These are phyloP conservation scores for Cabera pusaria DNA, from an alignment of 2,888 invertebrate species.

Conservation along the genomic window DNA sequence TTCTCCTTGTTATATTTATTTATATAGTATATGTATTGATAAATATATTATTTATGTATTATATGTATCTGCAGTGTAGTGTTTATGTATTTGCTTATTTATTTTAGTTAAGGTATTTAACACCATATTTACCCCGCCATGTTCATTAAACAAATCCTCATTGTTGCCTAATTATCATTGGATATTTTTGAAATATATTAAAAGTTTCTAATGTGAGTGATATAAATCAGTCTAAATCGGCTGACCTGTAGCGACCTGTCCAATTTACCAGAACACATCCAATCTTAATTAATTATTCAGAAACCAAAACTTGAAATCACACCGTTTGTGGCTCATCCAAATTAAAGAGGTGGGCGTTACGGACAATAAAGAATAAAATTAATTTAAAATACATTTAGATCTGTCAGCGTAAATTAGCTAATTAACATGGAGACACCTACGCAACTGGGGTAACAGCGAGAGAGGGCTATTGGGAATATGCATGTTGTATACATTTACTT, in stretches of 20 bases:
- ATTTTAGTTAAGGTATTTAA: no score
- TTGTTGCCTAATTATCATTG: no score
- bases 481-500: no score
- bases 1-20: no score
- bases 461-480: no score
- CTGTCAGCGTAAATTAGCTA: slow-evolving; percentile 29
- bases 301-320: slow-evolving; percentile 23
- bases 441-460: slow-evolving; percentile 1
- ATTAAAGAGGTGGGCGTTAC: slow-evolving; percentile 27
- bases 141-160: no score
- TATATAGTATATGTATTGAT: no score
- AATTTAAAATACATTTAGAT: slow-evolving; percentile 29
- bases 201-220: background rate
- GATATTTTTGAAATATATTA: no score
- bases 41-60: no score
- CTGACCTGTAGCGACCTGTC: slow-evolving; percentile 6
- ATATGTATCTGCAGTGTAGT: no score
- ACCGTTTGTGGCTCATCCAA: slow-evolving; percentile 21
- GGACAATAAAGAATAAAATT: slow-evolving; percentile 31
- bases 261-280: background rate
- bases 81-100: no score
- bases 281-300: slow-evolving; percentile 15
- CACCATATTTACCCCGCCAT: no score
- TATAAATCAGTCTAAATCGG: background rate
- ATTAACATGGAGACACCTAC: slow-evolving; percentile 16